Conservation (phyloP, 92 coral and sea anemone genomes). For the Umimayanthus kanabou region DNA sequence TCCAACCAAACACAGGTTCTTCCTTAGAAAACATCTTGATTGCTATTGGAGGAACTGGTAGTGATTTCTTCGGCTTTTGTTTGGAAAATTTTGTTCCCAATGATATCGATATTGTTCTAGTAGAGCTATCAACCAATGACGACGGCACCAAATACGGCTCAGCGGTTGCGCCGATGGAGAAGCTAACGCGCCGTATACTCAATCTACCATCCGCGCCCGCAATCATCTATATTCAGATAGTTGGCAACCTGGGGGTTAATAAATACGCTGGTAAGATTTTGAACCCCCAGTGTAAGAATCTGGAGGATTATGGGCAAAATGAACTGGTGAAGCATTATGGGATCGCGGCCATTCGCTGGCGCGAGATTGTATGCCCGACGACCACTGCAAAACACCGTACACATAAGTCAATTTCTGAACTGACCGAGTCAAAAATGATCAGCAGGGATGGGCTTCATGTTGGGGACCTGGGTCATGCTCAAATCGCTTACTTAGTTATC, state of each 20-base stretch:
- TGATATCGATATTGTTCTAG: conserved; percentile 59
- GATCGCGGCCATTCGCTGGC: conserved; percentile 56
- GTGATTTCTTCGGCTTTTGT: conserved; percentile 76
- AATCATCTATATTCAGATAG: conserved; percentile 57
- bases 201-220: conserved; percentile 57
- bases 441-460: conserved; percentile 41
- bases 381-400: conserved; percentile 21
- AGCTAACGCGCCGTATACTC: conserved; percentile 63
- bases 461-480: conserved; percentile 37
- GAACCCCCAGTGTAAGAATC: conserved; percentile 26
- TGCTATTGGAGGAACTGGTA: conserved; percentile 80
- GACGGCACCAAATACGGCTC: conserved; percentile 40
- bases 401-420: conserved; percentile 26
- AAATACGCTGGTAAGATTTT: conserved; percentile 33
- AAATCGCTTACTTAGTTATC: conserved; percentile 33
- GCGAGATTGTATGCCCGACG: conserved; percentile 64
- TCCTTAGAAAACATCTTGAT: conserved; percentile 6
- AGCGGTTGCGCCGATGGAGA: conserved; percentile 47
- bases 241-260: conserved; percentile 42
- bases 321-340: conserved; percentile 60
- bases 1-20: conserved; percentile 14
- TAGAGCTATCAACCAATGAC: conserved; percentile 60
- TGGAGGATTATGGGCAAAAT: conserved; percentile 59
- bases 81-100: conserved; percentile 59
- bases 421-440: conserved; percentile 1